Conservation (phyloP, 2,113 vertebrate species). For the Asarcornis scutulata region DNA sequence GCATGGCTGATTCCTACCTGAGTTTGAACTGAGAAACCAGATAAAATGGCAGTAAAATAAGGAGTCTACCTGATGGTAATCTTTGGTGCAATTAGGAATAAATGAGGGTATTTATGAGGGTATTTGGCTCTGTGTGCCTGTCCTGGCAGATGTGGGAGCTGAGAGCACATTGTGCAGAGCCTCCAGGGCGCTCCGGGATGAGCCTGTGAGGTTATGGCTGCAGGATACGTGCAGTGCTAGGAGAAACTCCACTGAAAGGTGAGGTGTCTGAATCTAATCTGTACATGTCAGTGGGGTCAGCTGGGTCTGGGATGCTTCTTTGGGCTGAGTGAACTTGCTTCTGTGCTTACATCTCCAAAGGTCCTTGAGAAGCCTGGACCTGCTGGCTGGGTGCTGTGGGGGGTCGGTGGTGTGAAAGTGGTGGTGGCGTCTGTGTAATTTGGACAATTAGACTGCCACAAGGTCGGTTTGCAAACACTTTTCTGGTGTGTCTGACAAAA, state of each 20-base stretch:
- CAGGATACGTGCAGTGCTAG: accelerated
- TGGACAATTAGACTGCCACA: not conserved
- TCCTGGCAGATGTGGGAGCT: too few relatives aligned
- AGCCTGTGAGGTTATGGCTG: not conserved
- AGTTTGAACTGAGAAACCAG: not conserved
- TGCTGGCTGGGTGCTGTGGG: not conserved
- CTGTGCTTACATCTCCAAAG: not conserved
- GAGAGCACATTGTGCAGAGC: not conserved
- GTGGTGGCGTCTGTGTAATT: accelerated
- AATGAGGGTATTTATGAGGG: not conserved
- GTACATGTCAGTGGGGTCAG: not conserved
- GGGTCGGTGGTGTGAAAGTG: not conserved
- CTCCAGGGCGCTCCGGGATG: not conserved
- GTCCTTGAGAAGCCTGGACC: not conserved
- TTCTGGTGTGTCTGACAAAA: not conserved
- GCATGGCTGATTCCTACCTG: not conserved
- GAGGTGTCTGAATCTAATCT: not conserved
- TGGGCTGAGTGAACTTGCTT: accelerated
- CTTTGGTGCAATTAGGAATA: not conserved
- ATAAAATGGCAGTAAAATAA: not conserved
- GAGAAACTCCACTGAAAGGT: not conserved
- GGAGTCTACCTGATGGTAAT: not conserved
- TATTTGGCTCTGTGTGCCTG: not conserved
- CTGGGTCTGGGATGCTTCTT: not conserved
- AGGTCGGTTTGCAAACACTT: not conserved